Evolutionary conservation across 92 coral and sea anemone genomes (phyloP), one percentile per base, ranked within the genome.

Genomic region (Porites evermanni): DNA sequence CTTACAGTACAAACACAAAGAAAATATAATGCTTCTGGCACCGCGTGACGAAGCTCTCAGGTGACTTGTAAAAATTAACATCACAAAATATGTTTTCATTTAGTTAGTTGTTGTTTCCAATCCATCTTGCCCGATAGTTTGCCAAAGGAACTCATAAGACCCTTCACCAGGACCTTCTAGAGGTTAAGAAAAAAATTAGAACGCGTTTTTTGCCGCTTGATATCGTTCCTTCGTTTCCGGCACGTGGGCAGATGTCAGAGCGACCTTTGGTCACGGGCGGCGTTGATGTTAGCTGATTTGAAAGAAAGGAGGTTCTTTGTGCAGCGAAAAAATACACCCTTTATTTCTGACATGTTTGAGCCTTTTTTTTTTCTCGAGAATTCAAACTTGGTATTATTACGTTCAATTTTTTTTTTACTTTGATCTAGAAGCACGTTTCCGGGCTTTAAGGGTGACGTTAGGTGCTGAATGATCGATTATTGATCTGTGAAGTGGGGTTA

Each of bases 231-330:
- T 65, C 67, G 23, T 70, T 70, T 70, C 86, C 86, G 69, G 86
- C 86, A 69, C 86, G 86, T 81, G 86, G 4, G 77, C 58, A 81
- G 61, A 81, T 81, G 86, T n/a, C 10, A 60, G 19, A 6, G 18
- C 18, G 86, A 81, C 86, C 86, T 70, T 81, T 70, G 67, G 86
- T 26, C 77, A 21, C 64, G 29, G 38, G 18, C 19, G 47, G 47
- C 47, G 47, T 38, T 38, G 21, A 52, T 21, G 12, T 32, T 12
- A 44, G 19, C 53, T 13, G 24, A 8, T 68, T 67, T 80, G 77
- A 26, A 68, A 75, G 64, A 10, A 47, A 21, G 23, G 18, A 5
- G 47, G 47, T 60, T 29, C 61, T 77, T 67, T 77, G 75, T 29
- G 29, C 26, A 26, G 6, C 26, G 26, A 14, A 59, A 69, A 70